Percentiles rank a stretch among this genome's conserved stretches.
These are phyloP conservation scores for Brachionus plicatilis DNA, from an alignment of 1,140 invertebrate genomes.

Conservation along the genomic window DNA sequence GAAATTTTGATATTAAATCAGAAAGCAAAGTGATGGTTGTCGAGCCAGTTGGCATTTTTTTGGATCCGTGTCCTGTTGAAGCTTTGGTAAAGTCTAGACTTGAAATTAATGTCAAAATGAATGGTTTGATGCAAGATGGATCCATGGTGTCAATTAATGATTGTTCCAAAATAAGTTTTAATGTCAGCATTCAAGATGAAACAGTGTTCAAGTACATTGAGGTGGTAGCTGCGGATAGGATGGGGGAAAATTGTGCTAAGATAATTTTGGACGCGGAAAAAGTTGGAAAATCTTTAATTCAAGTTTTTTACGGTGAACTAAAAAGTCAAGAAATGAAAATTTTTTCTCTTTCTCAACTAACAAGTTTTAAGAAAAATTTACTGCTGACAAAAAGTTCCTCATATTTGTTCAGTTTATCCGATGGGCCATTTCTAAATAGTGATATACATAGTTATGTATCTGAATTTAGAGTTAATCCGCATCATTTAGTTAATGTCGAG, in stretches of 20 bases:
- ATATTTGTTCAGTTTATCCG: not conserved
- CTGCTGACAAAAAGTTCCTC: not conserved
- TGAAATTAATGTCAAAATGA: conserved; percentile 30
- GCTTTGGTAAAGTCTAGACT: not conserved
- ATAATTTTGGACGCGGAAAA: not conserved
- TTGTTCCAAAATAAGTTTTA: not conserved
- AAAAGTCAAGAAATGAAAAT: not conserved
- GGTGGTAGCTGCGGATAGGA: not conserved
- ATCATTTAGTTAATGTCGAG: not conserved
- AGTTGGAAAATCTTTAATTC: not conserved
- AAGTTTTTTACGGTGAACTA: not conserved
- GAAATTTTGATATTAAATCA: not conserved
- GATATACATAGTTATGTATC: not conserved
- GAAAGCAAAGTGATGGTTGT: not conserved
- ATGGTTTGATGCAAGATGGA: not conserved
- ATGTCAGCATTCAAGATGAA: not conserved
- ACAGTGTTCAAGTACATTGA: not conserved
- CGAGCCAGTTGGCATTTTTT: not conserved
- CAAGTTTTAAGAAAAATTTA: not conserved
- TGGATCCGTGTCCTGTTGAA: conserved; percentile 28
- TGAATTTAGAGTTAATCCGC: not conserved
- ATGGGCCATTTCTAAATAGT: not conserved
- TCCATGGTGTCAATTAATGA: not conserved
- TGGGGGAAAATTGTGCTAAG: not conserved
- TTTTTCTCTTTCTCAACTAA: not conserved